Evolutionary conservation across 1,140 invertebrate genomes (phyloP), one percentile per base, ranked within the genome.

Genomic region (Bradynema listronoti): DNA sequence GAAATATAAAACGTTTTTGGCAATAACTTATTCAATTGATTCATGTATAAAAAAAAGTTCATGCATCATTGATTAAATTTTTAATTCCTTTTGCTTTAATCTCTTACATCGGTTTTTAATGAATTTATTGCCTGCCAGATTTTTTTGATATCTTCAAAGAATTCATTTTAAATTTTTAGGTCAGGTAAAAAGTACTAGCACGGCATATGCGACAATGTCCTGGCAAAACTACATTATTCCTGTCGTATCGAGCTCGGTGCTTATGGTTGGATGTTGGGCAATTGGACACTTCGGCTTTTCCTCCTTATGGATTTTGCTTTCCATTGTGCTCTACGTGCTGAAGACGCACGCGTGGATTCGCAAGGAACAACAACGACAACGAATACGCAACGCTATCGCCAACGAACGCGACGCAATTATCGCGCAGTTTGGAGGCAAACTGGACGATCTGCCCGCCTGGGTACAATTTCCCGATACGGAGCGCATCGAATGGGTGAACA

Each of bases 401-500:
- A 46, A 46, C 24, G 61, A 63, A 22, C 58, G 60, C 6, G 60
- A 63, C 36, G 43, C 57, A n/a, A 70, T 75, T 30, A 70, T 74
- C 58, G 73, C 73, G 24, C 73, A 76, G 56, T 60, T 76, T 27
- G 47, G 54, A 11, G n/a, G n/a, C n/a, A 51, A 47, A 7, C 33
- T 22, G 4, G 54, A 76, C 43, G 74, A 77, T 39, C 56, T 77
- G 2, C 74, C 74, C 9, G 70, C 70, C 24, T 77, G 74, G 74
- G 66, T 77, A 16, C 68, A 72, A 55, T 77, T 77, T 58, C 74
- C 74, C 5, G 74, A 78, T 49, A 73, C 70, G 19, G 74, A 77
- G 55, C 45, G 74, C 49, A 68, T 78, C 34, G 74, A 77, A 61
- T 77, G 74, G 74, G 58, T 77, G 27, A 77, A 77, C 65, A 71